phyloP scores from a whole-genome alignment of 2,888 invertebrate genomes.

The Acleris holmiana region DNA sequence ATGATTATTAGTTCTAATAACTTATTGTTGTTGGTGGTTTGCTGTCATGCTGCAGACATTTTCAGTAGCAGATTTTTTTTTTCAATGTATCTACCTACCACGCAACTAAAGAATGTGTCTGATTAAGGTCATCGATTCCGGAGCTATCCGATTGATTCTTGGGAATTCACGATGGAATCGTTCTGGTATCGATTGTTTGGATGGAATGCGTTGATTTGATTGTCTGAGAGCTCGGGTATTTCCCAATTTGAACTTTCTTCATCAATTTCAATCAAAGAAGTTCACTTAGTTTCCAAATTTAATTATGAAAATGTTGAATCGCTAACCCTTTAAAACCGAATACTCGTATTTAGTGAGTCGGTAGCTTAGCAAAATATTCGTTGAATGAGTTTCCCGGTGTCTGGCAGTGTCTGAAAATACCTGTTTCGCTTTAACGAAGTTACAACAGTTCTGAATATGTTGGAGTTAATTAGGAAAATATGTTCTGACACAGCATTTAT shows the following conservation, averaged over 20 bases:
- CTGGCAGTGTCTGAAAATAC: no score
- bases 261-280: conserved; percentile 36
- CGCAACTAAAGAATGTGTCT: conserved; percentile 17
- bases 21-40: no score
- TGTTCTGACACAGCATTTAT: no score
- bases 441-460: no score
- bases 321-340: not conserved
- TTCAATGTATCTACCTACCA: conserved; percentile 1
- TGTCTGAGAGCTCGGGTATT: conserved; percentile 28
- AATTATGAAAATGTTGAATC: conserved; percentile 18
- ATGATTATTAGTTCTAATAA: no score
- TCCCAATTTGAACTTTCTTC: conserved; percentile 36
- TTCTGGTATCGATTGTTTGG: conserved; percentile 27
- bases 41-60: no score
- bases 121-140: conserved; percentile 16
- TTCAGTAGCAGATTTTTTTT: not conserved
- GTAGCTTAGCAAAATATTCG: not conserved
- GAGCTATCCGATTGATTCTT: conserved; percentile 24
- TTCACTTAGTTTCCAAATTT: conserved; percentile 22
- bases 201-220: conserved; percentile 37
- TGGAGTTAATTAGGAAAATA: no score
- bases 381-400: no score
- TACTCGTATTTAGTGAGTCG: not conserved
- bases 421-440: no score
- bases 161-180: conserved; percentile 27